Base-by-base conservation (phyloP, 2,888 invertebrate genomes). In the Apomyelois bistriatella region DNA sequence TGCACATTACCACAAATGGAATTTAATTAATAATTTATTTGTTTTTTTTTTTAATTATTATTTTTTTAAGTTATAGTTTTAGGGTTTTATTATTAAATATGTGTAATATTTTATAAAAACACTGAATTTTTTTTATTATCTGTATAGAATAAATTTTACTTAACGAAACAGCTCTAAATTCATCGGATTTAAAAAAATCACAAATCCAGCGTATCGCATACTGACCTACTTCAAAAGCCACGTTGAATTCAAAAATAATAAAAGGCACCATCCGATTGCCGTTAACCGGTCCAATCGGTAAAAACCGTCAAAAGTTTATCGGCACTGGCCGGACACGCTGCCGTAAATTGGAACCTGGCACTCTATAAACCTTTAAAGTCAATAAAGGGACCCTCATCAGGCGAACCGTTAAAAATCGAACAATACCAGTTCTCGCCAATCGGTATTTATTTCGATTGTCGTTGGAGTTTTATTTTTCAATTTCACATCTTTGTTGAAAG, bases 301-400 rank as follows among this genome's bases (percentile, higher is more conserved):
- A 67, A 71, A 66, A 68, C 64, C 66, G 65, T 68, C 65, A 68
- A 72, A 22, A 66, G 64, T 78, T 79, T 78, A 80, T 78, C 72
- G 67, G 56, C 57, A 53, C 60, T 49, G 58, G 64, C 68, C 68
- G 65, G 69, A 65, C 68, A 60, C 54, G 57, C 62, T 56, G 22
- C 66, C 66, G 70, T 78, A 82, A 79, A 84, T 80, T 77, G 79
- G 70, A 82, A 79, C 75, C 75, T 72, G 72, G 74, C 72, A 73
- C 76, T 81, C 73, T 64, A 79, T 82, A 79, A 82, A 82, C 79
- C 74, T 78, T 80, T 75, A 78, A 81, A 82, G 82, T 83, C 82
- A 80, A 87, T 85, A 84, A 81, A 79, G 65, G 61, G 68, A 72
- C 79, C 76, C 73, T 76, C 73, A 74, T 79, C 76, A 75, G 65